These are phyloP conservation scores for Stomatorhinus walkeri DNA, from an alignment of 2,797 vertebrate species.

Conservation along the genomic window DNA sequence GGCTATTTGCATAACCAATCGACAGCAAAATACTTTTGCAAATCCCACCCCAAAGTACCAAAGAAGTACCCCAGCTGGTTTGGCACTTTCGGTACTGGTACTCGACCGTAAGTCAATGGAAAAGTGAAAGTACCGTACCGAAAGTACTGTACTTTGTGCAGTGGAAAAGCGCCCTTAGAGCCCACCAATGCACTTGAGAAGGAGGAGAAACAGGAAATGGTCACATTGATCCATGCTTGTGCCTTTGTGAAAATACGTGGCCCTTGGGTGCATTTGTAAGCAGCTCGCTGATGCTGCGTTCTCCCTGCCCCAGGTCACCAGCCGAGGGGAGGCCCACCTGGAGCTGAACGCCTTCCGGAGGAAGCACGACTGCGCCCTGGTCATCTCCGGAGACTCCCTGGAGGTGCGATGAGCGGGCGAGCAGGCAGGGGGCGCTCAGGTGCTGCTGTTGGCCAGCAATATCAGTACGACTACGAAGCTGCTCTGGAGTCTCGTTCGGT, in stretches of 20 bases:
- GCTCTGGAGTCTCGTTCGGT: not conserved
- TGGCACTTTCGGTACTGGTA: no score
- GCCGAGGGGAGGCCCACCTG: constrained; percentile 86
- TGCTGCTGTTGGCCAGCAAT: not conserved
- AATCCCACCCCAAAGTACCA: no score
- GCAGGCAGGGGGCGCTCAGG: not conserved
- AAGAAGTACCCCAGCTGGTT: no score
- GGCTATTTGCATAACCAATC: no score
- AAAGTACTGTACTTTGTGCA: no score
- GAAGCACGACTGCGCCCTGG: constrained; percentile 93
- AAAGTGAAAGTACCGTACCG: no score
- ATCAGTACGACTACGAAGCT: not conserved
- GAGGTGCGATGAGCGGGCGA: constrained; percentile 64
- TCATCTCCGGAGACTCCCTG: constrained; percentile 91
- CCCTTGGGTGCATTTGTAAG: not conserved
- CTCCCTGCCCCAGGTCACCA: constrained; percentile 68
- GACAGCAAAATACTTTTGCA: no score
- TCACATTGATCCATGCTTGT: not conserved
- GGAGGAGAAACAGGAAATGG: not conserved
- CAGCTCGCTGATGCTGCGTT: not conserved
- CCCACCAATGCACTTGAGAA: not conserved
- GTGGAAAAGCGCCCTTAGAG: not conserved
- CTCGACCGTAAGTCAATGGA: no score
- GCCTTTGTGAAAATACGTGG: not conserved
- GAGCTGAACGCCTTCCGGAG: constrained; percentile 93